Evolutionary conservation across 2,888 invertebrate species (phyloP).

Genomic region (Ischnura elegans): DNA sequence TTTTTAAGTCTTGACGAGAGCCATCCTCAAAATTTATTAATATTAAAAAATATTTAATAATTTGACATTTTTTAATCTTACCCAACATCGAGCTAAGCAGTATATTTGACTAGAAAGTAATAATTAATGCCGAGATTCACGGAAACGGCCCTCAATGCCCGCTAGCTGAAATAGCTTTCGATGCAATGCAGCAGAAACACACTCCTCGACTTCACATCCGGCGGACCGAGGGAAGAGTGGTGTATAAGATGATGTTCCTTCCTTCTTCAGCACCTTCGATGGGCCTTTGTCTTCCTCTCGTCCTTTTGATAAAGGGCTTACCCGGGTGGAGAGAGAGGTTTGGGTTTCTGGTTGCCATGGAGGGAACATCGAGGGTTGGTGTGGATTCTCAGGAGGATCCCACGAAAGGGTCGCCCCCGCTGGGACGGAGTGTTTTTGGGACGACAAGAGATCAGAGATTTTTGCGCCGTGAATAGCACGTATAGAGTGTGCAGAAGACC

Average conservation of each 20-base stretch:
- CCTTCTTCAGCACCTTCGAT: background rate
- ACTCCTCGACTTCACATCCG: no score
- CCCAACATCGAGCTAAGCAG: no score
- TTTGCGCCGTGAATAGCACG: background rate
- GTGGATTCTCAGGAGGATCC: background rate
- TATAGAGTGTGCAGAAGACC: background rate
- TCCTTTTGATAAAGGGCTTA: background rate
- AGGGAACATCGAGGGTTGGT: background rate
- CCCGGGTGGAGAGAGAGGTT: background rate
- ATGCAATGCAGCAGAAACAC: no score
- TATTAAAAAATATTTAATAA: no score
- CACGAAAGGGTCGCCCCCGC: background rate
- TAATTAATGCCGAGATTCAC: no score
- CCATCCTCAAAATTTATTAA: no score
- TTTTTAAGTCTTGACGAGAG: no score
- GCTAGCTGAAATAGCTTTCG: no score
- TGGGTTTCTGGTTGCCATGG: conserved; percentile 14
- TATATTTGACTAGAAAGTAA: no score
- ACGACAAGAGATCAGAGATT: background rate
- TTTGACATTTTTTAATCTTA: no score
- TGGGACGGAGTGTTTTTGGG: background rate
- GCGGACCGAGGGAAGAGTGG: no score
- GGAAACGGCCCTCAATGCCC: no score
- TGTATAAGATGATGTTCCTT: background rate
- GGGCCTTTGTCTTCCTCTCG: conserved; percentile 4